Percentiles rank a stretch among this genome's conserved stretches.
phyloP scores from a whole-genome alignment of 2,113 vertebrate genomes.

The Hippolais icterina region DNA sequence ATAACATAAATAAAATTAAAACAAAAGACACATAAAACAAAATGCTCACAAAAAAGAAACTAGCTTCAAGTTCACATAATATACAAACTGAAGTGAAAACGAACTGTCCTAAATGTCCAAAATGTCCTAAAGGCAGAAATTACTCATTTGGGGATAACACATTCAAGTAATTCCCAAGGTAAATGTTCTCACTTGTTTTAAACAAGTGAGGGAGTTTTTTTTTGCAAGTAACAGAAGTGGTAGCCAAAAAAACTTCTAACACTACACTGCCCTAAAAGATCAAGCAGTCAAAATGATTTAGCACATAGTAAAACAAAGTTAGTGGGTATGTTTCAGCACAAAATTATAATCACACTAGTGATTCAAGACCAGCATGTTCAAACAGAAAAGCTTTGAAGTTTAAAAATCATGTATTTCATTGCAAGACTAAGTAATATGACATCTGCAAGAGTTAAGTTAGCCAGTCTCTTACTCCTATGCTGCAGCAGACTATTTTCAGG shows the following conservation, averaged over 20 bases:
- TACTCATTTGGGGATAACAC: neutral
- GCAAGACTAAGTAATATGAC: neutral
- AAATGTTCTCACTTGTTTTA: neutral
- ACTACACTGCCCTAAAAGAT: neutral
- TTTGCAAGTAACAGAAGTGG: neutral
- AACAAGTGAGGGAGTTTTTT: accelerated
- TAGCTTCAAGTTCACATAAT: neutral
- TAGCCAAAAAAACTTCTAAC: neutral
- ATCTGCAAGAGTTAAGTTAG: neutral
- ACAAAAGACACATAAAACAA: neutral
- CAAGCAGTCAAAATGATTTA: neutral
- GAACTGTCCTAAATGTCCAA: neutral
- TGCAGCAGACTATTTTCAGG: neutral
- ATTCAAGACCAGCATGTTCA: neutral
- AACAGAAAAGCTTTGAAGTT: neutral
- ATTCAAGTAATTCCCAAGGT: neutral
- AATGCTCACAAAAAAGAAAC: neutral
- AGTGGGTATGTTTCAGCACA: neutral
- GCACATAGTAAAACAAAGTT: neutral
- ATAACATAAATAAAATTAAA: neutral
- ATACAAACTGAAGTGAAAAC: neutral
- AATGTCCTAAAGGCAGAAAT: neutral
- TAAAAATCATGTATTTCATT: neutral
- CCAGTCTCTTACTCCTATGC: neutral
- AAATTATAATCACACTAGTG: neutral